Conservation (phyloP, 2,797 vertebrate genomes). For the Numenius phaeopus region DNA sequence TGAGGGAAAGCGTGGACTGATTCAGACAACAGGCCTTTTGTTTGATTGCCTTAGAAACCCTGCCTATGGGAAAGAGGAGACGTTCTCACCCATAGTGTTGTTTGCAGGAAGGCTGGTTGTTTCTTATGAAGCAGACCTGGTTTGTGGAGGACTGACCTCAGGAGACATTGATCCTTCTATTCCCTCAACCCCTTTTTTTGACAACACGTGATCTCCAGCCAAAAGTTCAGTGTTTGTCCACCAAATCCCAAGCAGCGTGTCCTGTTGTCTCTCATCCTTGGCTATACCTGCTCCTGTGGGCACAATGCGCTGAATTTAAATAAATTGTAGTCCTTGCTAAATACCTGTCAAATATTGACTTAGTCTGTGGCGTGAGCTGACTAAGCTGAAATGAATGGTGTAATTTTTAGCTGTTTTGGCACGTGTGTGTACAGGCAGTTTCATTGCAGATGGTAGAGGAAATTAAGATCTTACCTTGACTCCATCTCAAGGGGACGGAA, state of each 20-base stretch:
- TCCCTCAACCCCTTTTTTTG: neutral
- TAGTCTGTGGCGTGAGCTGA: neutral
- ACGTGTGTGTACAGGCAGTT: neutral
- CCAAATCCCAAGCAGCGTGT: neutral
- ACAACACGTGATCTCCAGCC: neutral
- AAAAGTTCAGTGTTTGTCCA: neutral
- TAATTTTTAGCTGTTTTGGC: conserved; percentile 15
- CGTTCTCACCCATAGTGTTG: neutral
- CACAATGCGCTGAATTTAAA: neutral
- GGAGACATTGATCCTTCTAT: neutral
- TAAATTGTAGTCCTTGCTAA: neutral
- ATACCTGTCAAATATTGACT: conserved; percentile 38
- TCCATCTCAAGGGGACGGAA: neutral
- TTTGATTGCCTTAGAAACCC: conserved; percentile 26
- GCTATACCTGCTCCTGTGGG: neutral
- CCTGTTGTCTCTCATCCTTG: neutral
- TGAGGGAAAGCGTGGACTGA: neutral
- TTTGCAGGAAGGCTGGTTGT: neutral
- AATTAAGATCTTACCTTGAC: conserved; percentile 35
- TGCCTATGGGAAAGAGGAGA: conserved; percentile 10
- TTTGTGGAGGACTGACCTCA: neutral
- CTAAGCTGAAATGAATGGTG: conserved; percentile 31
- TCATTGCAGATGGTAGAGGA: neutral
- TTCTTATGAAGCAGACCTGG: neutral
- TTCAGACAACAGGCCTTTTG: conserved; percentile 1